Evolutionary conservation across 92 coral and sea anemone species (phyloP).

Genomic region (Bergia puertoricense): DNA sequence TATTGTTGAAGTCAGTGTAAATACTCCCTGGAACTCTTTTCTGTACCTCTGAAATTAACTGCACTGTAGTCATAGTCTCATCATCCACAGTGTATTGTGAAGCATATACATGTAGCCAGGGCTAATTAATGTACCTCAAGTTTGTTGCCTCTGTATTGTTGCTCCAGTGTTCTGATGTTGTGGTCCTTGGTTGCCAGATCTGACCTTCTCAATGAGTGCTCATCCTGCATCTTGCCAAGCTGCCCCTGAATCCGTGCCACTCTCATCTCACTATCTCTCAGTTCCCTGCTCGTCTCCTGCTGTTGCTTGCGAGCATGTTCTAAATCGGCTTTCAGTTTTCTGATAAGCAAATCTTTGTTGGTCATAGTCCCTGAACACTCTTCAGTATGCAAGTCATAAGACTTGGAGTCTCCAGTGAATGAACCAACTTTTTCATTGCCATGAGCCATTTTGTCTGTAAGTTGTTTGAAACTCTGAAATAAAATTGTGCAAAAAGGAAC

Average conservation of each 20-base stretch:
- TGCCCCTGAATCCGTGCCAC: slow-evolving; percentile 90
- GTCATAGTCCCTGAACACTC: slow-evolving; percentile 90
- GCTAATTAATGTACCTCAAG: slow-evolving; percentile 58
- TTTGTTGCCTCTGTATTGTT: slow-evolving; percentile 78
- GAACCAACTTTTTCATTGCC: slow-evolving; percentile 82
- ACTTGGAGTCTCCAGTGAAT: slow-evolving; percentile 83
- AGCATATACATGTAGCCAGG: background rate
- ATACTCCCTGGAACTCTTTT: too few species aligned
- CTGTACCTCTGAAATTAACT: too few species aligned
- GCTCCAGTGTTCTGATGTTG: slow-evolving; percentile 79
- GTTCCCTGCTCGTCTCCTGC: slow-evolving; percentile 67
- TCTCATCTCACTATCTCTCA: slow-evolving; percentile 82
- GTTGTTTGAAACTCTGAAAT: slow-evolving; percentile 67
- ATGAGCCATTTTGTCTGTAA: slow-evolving; percentile 70
- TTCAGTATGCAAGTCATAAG: slow-evolving; percentile 83
- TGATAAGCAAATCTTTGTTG: slow-evolving; percentile 85
- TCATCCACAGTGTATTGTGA: too few species aligned
- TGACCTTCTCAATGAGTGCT: slow-evolving; percentile 68
- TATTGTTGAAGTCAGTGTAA: too few species aligned
- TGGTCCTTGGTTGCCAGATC: slow-evolving; percentile 88
- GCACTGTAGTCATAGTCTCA: too few species aligned
- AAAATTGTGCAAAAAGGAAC: background rate
- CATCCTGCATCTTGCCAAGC: slow-evolving; percentile 91
- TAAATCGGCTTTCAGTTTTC: slow-evolving; percentile 87
- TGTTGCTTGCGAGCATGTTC: slow-evolving; percentile 89